These are phyloP conservation scores for Ctenosaura bakeri DNA, from an alignment of 2,797 vertebrate genomes.

Conservation along the genomic window DNA sequence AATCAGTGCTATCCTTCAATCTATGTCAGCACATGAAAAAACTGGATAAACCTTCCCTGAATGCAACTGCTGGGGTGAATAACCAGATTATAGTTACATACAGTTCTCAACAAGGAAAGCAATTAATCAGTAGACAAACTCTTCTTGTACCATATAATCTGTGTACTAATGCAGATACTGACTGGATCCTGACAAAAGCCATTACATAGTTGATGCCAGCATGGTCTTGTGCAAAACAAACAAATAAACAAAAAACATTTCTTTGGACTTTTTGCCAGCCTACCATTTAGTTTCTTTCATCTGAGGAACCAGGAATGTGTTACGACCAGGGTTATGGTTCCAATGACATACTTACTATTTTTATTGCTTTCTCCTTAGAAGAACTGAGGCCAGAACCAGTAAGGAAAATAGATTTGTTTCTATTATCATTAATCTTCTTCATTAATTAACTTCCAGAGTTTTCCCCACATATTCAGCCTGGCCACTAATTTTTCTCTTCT, in stretches of 20 bases:
- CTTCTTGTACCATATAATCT: constrained; percentile 23
- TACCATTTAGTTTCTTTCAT: not conserved
- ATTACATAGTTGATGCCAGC: not conserved
- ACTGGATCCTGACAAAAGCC: not conserved
- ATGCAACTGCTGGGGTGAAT: not conserved
- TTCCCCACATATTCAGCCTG: not conserved
- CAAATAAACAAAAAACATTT: not conserved
- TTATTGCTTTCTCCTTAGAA: not conserved
- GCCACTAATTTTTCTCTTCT: not conserved
- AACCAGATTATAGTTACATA: not conserved
- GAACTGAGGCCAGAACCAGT: not conserved
- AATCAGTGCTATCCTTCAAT: not conserved
- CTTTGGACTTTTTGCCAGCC: not conserved
- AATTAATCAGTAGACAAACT: not conserved
- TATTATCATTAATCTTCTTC: not conserved
- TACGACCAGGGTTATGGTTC: not conserved
- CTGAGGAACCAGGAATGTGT: not conserved
- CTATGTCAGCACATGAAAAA: not conserved
- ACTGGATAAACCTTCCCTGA: not conserved
- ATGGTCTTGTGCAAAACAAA: not conserved
- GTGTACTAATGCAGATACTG: constrained; percentile 24
- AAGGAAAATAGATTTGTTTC: not conserved
- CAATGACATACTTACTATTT: not conserved
- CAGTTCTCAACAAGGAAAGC: not conserved
- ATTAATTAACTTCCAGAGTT: not conserved